A percentile compares a stretch with the other conserved stretches of the same genome.
Conservation (phyloP, 2,113 vertebrate species). For the Natator depressus region DNA sequence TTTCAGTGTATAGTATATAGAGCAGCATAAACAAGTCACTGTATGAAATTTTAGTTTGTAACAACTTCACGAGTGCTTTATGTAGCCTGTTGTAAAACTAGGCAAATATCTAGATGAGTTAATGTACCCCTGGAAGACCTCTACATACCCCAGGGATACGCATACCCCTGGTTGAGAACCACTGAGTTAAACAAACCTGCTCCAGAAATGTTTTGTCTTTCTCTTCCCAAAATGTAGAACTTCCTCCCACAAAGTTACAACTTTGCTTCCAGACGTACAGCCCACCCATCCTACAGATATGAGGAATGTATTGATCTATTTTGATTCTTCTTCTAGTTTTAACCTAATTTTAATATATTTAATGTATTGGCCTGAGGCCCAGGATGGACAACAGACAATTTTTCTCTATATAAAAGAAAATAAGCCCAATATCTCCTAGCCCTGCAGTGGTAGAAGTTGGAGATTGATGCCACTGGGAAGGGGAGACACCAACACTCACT, state of each 20-base stretch:
- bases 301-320: not conserved
- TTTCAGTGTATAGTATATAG: too few relatives aligned
- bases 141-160: too few relatives aligned
- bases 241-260: not conserved
- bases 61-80: too few relatives aligned
- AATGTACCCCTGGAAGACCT: too few relatives aligned
- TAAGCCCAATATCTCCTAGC: accelerated
- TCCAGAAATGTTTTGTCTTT: not conserved
- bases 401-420: accelerated
- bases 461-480: not conserved
- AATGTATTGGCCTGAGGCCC: not conserved
- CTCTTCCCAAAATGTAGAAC: not conserved
- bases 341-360: not conserved
- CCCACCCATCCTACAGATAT: accelerated
- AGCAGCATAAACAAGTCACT: too few relatives aligned
- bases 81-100: too few relatives aligned
- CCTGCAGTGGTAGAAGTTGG: not conserved
- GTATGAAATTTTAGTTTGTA: too few relatives aligned
- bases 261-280: not conserved
- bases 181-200: too few relatives aligned
- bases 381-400: not conserved
- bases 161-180: too few relatives aligned
- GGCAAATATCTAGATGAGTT: too few relatives aligned
- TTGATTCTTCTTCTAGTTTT: not conserved
- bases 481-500: not conserved